Evolutionary conservation across 2,888 invertebrate genomes (phyloP), one percentile per base, ranked within the genome.

Genomic region (Clunio marinus): DNA sequence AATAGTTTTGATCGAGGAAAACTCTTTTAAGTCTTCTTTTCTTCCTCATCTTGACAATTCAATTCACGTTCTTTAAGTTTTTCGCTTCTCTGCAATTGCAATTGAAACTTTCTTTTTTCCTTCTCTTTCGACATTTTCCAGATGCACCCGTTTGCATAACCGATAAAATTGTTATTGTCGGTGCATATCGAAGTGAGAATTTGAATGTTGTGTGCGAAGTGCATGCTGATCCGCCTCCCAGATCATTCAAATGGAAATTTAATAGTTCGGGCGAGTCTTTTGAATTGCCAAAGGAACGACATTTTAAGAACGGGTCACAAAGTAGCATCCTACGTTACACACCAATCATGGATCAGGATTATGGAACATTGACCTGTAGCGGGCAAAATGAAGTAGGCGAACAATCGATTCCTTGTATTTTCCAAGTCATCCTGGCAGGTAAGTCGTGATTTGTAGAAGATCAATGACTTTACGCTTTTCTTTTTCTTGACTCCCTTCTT

Each of bases 171-270:
- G 81, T 88, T 70, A 87, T 93, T 76, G 91, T 93, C 74, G 94
- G 94, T 17, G 94, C 93, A 71, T 93, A 93, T 71, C 84, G 91
- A 69, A 90, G 90, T 71, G 94, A 94, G 81, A 87, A 88, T 69
- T 86, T 93, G 72, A 88, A 92, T 78, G 90, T 94, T 74, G 84
- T 87, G 70, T 95, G 94, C 80, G 91, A 90, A 80, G 89, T 94
- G 75, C 93, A 94, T 79, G 91, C 94, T 10, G 93, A 94, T 82
- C 94, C 94, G 25, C 91, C 92, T 63, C 93, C 91, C 69, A 88
- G 89, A 73, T 87, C 86, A 75, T 95, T 94, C 82, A 88, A 90
- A 73, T 94, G 94, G 94, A 93, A 93, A 82, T 93, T 94, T 82
- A 94, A 94, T 83, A 93, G 93, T 81, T 92, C 92, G 10, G 93